Conservation (phyloP, 2,888 invertebrate species). For the Nyleta sp. region DNA sequence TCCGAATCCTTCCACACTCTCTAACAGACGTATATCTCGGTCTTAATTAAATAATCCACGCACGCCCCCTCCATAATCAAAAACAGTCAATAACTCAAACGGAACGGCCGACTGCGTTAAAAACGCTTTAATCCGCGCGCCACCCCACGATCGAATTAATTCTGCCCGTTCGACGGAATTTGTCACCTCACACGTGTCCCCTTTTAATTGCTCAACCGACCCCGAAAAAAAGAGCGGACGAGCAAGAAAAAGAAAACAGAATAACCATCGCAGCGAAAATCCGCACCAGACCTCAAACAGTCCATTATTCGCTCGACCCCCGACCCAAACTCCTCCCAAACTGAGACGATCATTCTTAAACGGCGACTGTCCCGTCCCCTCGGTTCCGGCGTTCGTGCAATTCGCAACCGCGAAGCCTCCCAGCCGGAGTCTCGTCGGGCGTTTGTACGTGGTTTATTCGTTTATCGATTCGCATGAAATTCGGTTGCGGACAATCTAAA, state of each 20-base stretch:
- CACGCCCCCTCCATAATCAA: neutral
- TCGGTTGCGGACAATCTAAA: constrained; percentile 63
- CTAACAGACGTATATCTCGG: neutral
- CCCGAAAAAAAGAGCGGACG: constrained; percentile 2
- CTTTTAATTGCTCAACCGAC: too few species aligned
- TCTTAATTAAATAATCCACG: constrained; percentile 14
- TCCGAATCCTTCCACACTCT: too few species aligned
- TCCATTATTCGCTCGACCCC: constrained; percentile 28
- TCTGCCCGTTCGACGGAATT: too few species aligned
- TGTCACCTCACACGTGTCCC: too few species aligned
- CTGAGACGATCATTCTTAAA: constrained; percentile 45
- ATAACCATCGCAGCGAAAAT: constrained; percentile 20
- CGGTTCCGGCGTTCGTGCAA: constrained; percentile 30
- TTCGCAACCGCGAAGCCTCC: constrained; percentile 41
- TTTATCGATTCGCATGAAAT: constrained; percentile 64
- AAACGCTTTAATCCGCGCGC: too few species aligned
- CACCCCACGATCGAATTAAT: too few species aligned
- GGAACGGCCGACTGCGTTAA: too few species aligned
- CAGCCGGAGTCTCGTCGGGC: constrained; percentile 31
- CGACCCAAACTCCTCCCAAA: constrained; percentile 21
- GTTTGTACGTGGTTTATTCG: constrained; percentile 60
- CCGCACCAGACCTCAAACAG: constrained; percentile 27
- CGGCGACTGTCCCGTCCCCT: constrained; percentile 11
- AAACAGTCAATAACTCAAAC: constrained; percentile 11
- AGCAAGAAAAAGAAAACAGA: too few species aligned